phyloP scores from a whole-genome alignment of 2,888 invertebrate genomes.

The Orgyia antiqua region DNA sequence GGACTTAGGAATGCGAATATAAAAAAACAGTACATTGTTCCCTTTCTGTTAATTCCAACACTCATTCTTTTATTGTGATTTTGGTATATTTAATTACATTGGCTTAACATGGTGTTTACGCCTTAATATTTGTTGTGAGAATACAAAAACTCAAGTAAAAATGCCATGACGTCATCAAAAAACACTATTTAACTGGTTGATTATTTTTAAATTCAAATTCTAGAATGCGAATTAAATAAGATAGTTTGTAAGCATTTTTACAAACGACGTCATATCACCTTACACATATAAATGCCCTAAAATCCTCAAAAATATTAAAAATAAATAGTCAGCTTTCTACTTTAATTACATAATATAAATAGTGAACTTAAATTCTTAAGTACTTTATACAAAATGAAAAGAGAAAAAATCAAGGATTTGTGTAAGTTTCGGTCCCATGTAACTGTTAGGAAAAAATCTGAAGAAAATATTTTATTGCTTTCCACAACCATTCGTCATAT shows the following conservation, averaged over 20 bases:
- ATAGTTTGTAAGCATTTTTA: slow-evolving; percentile 16
- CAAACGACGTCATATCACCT: slow-evolving; percentile 49
- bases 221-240: no score
- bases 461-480: slow-evolving; percentile 32
- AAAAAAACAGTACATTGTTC: slow-evolving; percentile 55
- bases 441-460: slow-evolving; percentile 25
- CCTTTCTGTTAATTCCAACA: slow-evolving; percentile 78
- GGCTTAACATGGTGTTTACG: slow-evolving; percentile 46
- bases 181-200: slow-evolving; percentile 11
- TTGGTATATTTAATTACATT: slow-evolving; percentile 65
- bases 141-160: slow-evolving; percentile 45
- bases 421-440: slow-evolving; percentile 44
- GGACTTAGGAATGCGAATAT: slow-evolving; percentile 38
- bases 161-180: slow-evolving; percentile 45
- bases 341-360: slow-evolving; percentile 65
- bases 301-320: slow-evolving; percentile 49
- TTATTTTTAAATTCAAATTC: slow-evolving; percentile 5
- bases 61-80: slow-evolving; percentile 77
- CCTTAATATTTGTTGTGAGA: slow-evolving; percentile 79
- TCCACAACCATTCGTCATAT: slow-evolving; percentile 61
- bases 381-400: slow-evolving; percentile 67
- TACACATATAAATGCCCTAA: slow-evolving; percentile 44
- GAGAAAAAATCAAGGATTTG: slow-evolving; percentile 31
- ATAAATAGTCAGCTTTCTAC: slow-evolving; percentile 68
- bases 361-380: slow-evolving; percentile 57